Base-by-base conservation (phyloP, 2,888 invertebrate species). In the Ochropacha duplaris region DNA sequence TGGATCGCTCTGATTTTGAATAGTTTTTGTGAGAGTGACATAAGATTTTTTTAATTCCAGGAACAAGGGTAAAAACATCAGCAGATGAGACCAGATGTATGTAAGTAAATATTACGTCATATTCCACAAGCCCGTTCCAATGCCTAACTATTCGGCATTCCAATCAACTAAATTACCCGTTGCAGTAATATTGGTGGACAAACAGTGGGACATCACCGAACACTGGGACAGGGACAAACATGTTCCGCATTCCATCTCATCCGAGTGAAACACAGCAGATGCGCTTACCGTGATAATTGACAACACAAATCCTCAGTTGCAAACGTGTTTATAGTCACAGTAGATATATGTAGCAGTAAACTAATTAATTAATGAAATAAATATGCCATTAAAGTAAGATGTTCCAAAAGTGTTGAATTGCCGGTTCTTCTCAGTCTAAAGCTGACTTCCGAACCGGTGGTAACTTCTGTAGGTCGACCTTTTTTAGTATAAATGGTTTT, bases 251-350 rank as follows among this genome's bases (percentile, higher is more conserved):
- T 44, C 44, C 44, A 44, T 44, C 44, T 44, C 44, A 19, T 44
- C 44, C 44, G 9, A 44, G 19, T 44, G 44, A 19, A 44, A 44
- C 44, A 44, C 57, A 50, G 62, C 61, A 66, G 78, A 76, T 78
- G 76, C 72, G 79, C 74, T 74, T 72, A 69, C 72, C 50, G 57
- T 67, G 69, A 72, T 78, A 78, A 79, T 74, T 67, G 75, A 66
- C 67, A 70, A 66, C 50, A 56, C 59, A 59, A 54, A 51, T 56
- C 61, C 68, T 44, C 44, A 44, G 44, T 44, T 39, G 50, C 34
- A n/a, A 19, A n/a, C 50, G 26, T 54, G 39, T 44, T 44, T 44
- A 44, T 19, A 44, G 19, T 8, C 54, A 14, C 56, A 57, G 56
- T 58, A n/a, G n/a, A 50, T 52, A 50, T 22, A 24, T 44, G 9